Evolutionary conservation across 2,888 invertebrate species (phyloP).

Genomic region (Chesias legatella): DNA sequence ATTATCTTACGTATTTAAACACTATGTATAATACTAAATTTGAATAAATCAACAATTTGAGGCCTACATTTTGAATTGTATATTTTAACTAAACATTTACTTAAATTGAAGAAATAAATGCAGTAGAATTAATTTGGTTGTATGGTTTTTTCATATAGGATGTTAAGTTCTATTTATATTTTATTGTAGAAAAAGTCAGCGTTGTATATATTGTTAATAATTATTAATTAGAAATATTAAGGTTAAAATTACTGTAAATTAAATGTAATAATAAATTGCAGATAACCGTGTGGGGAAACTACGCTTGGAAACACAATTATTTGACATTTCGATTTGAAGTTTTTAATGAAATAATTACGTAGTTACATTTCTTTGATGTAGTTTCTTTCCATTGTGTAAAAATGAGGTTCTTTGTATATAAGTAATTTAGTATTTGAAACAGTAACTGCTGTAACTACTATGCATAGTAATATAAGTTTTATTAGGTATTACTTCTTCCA

Average conservation of each 20-base stretch:
- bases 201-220: constrained; percentile 61
- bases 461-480: neutral
- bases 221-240: constrained; percentile 1
- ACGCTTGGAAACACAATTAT: constrained; percentile 74
- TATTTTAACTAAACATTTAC: neutral
- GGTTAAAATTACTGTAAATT: constrained; percentile 19
- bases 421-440: constrained; percentile 31
- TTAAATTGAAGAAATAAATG: neutral
- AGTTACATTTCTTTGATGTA: constrained; percentile 63
- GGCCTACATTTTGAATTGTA: neutral
- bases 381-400: constrained; percentile 68
- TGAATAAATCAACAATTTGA: too few species aligned
- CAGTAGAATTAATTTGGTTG: constrained; percentile 2
- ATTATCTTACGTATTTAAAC: constrained; percentile 12
- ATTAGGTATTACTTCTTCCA: too few species aligned
- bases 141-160: constrained; percentile 4
- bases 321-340: constrained; percentile 70
- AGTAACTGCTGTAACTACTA: neutral
- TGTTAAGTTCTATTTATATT: neutral
- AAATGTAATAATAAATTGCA: constrained; percentile 42
- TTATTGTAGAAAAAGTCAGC: constrained; percentile 34
- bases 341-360: constrained; percentile 49
- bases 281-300: constrained; percentile 78
- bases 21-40: constrained; percentile 1
- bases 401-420: constrained; percentile 47